These are phyloP conservation scores for Drosophila kuntzei DNA, from an alignment of 2,888 invertebrate species.

Conservation along the genomic window DNA sequence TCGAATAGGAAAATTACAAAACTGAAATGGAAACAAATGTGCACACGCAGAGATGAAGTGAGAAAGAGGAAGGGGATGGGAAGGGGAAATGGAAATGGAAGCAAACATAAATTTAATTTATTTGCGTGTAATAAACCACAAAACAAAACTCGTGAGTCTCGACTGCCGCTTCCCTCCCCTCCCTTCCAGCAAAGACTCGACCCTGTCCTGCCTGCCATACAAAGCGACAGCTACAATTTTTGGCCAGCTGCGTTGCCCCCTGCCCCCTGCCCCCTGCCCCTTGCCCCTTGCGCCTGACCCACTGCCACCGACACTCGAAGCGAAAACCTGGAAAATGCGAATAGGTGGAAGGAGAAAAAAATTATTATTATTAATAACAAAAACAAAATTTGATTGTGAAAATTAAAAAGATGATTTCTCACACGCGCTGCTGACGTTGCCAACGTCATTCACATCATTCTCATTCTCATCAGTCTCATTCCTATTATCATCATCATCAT, in stretches of 20 bases:
- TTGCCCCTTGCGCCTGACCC: neutral
- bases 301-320: conserved; percentile 8
- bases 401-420: conserved; percentile 81
- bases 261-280: neutral
- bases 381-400: conserved; percentile 77
- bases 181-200: neutral
- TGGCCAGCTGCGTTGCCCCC: conserved; percentile 43
- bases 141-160: conserved; percentile 60
- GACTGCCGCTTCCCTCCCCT: neutral
- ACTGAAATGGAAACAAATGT: conserved; percentile 61
- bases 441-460: conserved; percentile 41
- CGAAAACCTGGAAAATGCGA: conserved; percentile 36
- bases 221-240: conserved; percentile 36
- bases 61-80: neutral
- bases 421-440: conserved; percentile 63
- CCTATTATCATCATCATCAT: conserved; percentile 21
- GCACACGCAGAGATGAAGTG: conserved; percentile 7
- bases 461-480: conserved; percentile 26
- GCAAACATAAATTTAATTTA: conserved; percentile 80
- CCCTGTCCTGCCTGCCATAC: conserved; percentile 2
- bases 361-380: conserved; percentile 53
- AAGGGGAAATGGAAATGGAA: conserved; percentile 54
- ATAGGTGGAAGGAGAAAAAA: conserved; percentile 27
- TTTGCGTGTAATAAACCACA: conserved; percentile 82
- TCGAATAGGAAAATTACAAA: conserved; percentile 62